Percentiles rank a stretch among this genome's conserved stretches.
These are phyloP conservation scores for Aporrectodea caliginosa DNA, from an alignment of 1,140 invertebrate species.

Conservation along the genomic window DNA sequence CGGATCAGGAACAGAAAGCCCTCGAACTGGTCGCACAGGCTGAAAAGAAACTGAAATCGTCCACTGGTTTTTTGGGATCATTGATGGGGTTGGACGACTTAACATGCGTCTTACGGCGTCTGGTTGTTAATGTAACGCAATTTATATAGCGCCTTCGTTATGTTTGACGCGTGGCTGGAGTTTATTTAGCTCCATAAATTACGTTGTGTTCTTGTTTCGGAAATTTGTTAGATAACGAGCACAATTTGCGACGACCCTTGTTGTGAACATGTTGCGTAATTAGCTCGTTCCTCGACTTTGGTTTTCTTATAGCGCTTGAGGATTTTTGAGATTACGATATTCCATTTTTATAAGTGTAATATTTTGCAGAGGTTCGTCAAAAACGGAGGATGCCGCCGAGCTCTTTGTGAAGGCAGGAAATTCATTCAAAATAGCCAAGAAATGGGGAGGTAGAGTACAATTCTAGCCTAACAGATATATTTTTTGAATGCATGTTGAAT, in stretches of 20 bases:
- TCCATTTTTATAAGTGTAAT: slow-evolving; percentile 5
- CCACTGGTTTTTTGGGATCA: slow-evolving; percentile 40
- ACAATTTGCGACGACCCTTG: no score
- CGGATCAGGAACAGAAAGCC: slow-evolving; percentile 89
- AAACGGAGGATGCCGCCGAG: slow-evolving; percentile 92
- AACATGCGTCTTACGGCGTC: no score
- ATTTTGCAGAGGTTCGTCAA: slow-evolving; percentile 70
- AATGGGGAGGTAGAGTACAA: slow-evolving; percentile 74
- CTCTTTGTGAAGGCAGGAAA: slow-evolving; percentile 92
- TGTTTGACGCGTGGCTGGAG: no score
- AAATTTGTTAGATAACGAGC: no score
- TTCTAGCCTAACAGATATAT: no score
- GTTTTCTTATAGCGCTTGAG: not conserved
- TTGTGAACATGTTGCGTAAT: no score
- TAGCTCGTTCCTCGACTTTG: not conserved
- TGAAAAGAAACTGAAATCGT: slow-evolving; percentile 51
- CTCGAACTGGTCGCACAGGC: slow-evolving; percentile 69
- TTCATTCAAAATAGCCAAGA: slow-evolving; percentile 98
- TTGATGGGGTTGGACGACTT: slow-evolving; percentile 8
- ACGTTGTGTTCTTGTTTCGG: no score
- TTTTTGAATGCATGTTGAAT: no score
- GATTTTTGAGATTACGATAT: not conserved
- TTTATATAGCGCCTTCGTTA: not conserved
- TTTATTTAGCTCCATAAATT: no score
- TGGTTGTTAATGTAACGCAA: not conserved